Conservation (phyloP, 2,888 invertebrate genomes). For the Drosophila cognata region DNA sequence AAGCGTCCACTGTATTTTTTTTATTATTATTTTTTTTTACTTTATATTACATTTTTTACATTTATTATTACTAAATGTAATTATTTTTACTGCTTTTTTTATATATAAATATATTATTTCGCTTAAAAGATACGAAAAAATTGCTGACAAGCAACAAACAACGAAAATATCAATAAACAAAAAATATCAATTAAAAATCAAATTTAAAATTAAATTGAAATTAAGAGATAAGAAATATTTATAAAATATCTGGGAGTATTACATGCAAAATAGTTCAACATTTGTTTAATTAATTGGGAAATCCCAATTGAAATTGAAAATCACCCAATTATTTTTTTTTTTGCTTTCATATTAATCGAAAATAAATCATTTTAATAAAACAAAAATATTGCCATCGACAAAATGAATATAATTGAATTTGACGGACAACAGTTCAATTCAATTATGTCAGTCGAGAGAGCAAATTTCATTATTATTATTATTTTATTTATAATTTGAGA, state of each 20-base stretch:
- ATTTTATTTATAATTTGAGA: neutral
- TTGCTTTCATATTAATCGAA: neutral
- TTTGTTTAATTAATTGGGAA: neutral
- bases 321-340: neutral
- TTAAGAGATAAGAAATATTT: neutral
- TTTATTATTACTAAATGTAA: constrained; percentile 21
- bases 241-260: neutral
- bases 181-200: neutral
- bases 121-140: neutral
- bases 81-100: constrained; percentile 20
- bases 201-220: neutral
- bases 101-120: neutral
- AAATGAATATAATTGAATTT: neutral
- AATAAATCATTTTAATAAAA: neutral
- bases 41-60: neutral
- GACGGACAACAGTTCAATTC: neutral
- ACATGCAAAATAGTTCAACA: too few relatives aligned
- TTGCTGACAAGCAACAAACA: constrained; percentile 23
- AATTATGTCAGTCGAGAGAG: rapidly evolving
- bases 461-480: neutral
- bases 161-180: constrained; percentile 33
- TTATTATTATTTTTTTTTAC: neutral
- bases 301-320: neutral
- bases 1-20: constrained; percentile 1
- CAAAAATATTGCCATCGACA: neutral